Base-by-base conservation (phyloP, 2,113 vertebrate species). In the Pseudorectes ferrugineus region DNA sequence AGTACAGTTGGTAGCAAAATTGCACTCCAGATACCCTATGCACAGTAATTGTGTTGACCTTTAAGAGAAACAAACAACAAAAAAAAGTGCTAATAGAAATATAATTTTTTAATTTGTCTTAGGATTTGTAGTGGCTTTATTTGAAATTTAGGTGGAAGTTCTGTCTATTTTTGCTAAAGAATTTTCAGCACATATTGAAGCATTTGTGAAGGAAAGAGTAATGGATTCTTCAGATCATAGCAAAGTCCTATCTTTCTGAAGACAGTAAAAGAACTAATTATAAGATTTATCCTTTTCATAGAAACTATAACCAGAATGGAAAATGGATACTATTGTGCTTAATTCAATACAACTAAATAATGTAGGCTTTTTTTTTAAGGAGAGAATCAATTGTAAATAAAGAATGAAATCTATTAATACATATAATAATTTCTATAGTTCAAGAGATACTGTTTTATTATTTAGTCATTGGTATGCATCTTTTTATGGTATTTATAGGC, bases 21-120 rank as follows among this genome's bases (percentile, higher is more conserved):
- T 91, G 19, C 20, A 19, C 43, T 94, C 86, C 90, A 92, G 68
- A 92, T 93, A 95, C 19, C 28, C 61, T 73, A 79, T 93, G 83
- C n/a, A 57, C 38, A 62, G 58, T 86, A 88, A 93, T 73, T 91
- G 29, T 79, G 40, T 43, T 95, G 83, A 91, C 83, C 40, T 95
- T 93, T 92, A 75, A 85, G 61, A 85, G 59, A 93, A 88, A 45
- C 12, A 92, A 81, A 81, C 28, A 55, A 85, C 28, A 55, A 85
- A 26, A 58, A 67, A 71, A 82, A 21, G 3, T 73, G 13, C 8
- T 77, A 83, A 91, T 48, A 33, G 25, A 86, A 85, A 49, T 61
- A 46, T 3, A 61, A 6, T 46, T 67, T 79, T 76, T 25, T 1
- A 38, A n/a, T 52, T 66, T 94, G 6, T 49, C 58, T 75, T 81